Evolutionary conservation across 2,888 invertebrate genomes (phyloP), one percentile per base, ranked within the genome.

Genomic region (Germaria angustata): DNA sequence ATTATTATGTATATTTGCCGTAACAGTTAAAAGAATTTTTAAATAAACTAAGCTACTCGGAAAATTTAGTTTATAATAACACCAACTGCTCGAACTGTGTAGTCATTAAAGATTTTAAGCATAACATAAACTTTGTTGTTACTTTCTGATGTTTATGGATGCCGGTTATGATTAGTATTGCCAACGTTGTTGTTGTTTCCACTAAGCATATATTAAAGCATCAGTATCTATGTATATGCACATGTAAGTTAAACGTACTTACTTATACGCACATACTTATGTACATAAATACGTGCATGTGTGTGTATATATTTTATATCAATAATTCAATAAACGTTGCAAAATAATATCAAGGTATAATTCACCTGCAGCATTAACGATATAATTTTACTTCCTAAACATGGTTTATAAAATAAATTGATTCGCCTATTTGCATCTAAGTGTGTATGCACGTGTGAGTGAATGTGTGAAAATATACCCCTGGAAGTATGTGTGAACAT

Each of bases 271-370:
- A n/a, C n/a, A n/a, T n/a, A n/a, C n/a, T n/a, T n/a, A n/a, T 49
- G 13, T 22, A 44, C 34, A 41, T 13, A 24, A 1, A 1, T 20
- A 49, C 7, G 9, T 32, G n/a, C 46, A 63, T 24, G 22, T 8
- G 4, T 13, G 44, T 13, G 17, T 36, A 46, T 13, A 36, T 20
- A 44, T 44, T 68, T 68, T 72, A 24, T 49, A 68, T 68, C 53
- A 77, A 72, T 77, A 72, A 81, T 81, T 77, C 49, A 81, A 81
- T 81, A 68, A 77, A 55, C 46, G 77, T 55, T 77, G 49, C 17
- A 68, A 72, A 66, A 68, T 72, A 61, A 77, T 72, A 69, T 66
- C 46, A 32, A 66, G 61, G 66, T 72, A 63, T 61, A 72, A 72
- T 72, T 77, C 41, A 68, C 59, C 61, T 69, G 69, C 61, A 63